phyloP scores from a whole-genome alignment of 2,113 vertebrate species.

The Engystomops pustulosus region DNA sequence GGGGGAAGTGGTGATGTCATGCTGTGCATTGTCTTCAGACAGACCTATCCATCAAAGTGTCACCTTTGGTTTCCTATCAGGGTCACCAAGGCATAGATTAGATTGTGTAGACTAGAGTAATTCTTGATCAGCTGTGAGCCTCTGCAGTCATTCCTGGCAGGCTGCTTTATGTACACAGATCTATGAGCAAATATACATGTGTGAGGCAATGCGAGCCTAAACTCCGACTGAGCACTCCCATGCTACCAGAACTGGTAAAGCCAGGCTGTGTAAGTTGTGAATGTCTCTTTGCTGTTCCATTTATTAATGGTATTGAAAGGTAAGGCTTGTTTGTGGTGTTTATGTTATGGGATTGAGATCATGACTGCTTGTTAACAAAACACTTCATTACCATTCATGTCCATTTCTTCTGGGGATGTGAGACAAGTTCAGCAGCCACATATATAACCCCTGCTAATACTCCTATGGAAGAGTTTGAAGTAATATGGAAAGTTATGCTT shows the following conservation, averaged over 20 bases:
- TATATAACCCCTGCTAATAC: conserved; percentile 9
- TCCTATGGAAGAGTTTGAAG: not conserved
- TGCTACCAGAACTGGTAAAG: conserved; percentile 64
- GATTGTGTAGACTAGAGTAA: conserved; percentile 69
- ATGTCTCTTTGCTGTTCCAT: not conserved
- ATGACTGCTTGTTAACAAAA: conserved; percentile 33
- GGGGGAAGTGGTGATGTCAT: conserved; percentile 69
- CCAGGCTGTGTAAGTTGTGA: conserved; percentile 70
- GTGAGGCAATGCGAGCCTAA: conserved; percentile 51
- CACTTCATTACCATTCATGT: conserved; percentile 48
- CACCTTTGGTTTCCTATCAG: conserved; percentile 72
- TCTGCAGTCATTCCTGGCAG: conserved; percentile 72
- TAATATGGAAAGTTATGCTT: not conserved
- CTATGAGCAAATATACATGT: conserved; percentile 61
- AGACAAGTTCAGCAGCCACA: conserved; percentile 12
- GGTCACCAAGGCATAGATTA: conserved; percentile 74
- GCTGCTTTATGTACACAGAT: conserved; percentile 64
- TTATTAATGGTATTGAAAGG: conserved; percentile 61
- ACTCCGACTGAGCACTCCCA: conserved; percentile 71
- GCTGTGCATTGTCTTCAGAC: conserved; percentile 71
- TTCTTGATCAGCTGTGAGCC: conserved; percentile 69
- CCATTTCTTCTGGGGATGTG: conserved; percentile 30
- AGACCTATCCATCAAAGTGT: conserved; percentile 76
- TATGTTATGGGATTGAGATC: conserved; percentile 51
- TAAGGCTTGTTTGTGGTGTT: conserved; percentile 64